phyloP scores from a whole-genome alignment of 2,797 vertebrate species.

The Argyrosomus regius region DNA sequence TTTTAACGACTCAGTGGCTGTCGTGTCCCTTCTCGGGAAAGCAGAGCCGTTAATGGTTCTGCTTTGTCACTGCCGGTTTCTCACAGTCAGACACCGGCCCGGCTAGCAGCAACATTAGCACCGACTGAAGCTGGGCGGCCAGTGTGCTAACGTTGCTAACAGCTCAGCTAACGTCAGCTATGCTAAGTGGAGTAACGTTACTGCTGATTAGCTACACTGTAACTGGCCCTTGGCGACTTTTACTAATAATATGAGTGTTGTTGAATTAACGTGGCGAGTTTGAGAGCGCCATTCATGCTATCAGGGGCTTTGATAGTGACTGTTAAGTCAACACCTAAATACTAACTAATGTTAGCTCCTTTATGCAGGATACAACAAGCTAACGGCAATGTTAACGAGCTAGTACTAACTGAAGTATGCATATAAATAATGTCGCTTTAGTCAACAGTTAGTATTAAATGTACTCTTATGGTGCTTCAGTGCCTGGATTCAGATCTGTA shows the following conservation, averaged over 20 bases:
- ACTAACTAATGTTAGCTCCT: constrained; percentile 25
- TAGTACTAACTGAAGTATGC: neutral
- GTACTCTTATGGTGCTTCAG: neutral
- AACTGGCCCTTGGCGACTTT: neutral
- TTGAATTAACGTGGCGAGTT: neutral
- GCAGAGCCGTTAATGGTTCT: constrained; percentile 43
- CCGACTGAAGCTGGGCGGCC: constrained; percentile 50
- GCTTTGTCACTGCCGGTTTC: constrained; percentile 82
- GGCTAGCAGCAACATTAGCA: constrained; percentile 72
- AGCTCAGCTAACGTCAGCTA: constrained; percentile 50
- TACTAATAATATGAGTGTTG: neutral
- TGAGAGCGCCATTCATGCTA: neutral
- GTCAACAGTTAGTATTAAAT: rapidly evolving
- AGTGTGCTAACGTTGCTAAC: constrained; percentile 56
- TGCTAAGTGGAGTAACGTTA: constrained; percentile 13
- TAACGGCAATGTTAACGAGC: constrained; percentile 30
- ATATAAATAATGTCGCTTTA: neutral
- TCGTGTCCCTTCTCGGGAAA: neutral
- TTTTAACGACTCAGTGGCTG: constrained; percentile 4
- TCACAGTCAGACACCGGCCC: constrained; percentile 74
- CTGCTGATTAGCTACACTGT: neutral
- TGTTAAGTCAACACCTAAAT: constrained; percentile 32
- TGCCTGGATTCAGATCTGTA: neutral
- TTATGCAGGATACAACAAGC: constrained; percentile 41
- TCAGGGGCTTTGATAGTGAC: neutral